Conservation (phyloP, 2,888 invertebrate species). For the Amiota communis region DNA sequence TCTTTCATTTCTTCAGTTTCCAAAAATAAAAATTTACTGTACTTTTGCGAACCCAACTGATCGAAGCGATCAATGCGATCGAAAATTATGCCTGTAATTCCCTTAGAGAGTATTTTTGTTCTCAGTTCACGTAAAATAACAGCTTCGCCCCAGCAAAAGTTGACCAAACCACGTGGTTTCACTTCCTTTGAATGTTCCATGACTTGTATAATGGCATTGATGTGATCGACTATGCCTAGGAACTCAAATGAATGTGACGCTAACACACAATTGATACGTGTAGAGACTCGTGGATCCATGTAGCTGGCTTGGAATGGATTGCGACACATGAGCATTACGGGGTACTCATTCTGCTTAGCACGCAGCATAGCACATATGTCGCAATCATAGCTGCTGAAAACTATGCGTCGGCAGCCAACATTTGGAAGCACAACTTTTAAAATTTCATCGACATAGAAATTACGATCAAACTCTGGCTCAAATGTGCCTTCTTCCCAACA, state of each 20-base stretch:
- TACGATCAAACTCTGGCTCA: conserved; percentile 86
- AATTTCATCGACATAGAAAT: conserved; percentile 88
- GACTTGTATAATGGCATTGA: conserved; percentile 78
- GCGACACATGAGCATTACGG: conserved; percentile 82
- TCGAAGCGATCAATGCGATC: conserved; percentile 82
- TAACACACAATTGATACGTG: conserved; percentile 84
- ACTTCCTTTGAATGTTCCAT: conserved; percentile 80
- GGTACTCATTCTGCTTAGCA: conserved; percentile 95
- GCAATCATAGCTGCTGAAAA: conserved; percentile 94
- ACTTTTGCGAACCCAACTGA: neutral
- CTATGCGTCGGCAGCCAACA: conserved; percentile 84
- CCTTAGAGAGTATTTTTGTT: conserved; percentile 85
- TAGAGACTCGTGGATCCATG: conserved; percentile 84
- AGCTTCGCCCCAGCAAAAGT: conserved; percentile 96
- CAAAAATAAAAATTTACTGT: neutral
- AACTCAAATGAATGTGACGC: conserved; percentile 85
- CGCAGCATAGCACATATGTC: conserved; percentile 93
- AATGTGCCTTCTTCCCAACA: conserved; percentile 74
- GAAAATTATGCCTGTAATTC: conserved; percentile 93
- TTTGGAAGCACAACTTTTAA: conserved; percentile 85
- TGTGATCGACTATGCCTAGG: conserved; percentile 89
- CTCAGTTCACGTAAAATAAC: conserved; percentile 88
- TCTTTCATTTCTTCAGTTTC: conserved; percentile 1
- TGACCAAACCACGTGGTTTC: conserved; percentile 84
- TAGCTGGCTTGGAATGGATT: conserved; percentile 72